Evolutionary conservation across 2,113 vertebrate genomes (phyloP).

Genomic region (Parotia lawesii): DNA sequence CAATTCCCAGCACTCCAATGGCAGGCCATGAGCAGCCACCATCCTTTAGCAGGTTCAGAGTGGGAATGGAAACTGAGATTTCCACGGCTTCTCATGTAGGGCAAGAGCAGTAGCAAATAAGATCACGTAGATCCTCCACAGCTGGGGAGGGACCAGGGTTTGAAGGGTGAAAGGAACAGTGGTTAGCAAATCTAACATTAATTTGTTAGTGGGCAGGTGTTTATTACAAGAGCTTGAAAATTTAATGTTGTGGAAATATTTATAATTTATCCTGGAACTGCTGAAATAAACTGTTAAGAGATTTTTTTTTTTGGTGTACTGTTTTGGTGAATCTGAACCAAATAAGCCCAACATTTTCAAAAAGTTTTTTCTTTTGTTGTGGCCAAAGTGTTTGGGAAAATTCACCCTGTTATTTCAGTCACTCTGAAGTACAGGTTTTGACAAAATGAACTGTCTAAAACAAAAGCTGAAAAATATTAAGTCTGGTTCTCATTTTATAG

Average conservation of each 20-base stretch:
- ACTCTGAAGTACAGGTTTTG: not conserved
- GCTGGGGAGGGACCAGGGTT: accelerated
- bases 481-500: not conserved
- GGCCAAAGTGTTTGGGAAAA: not conserved
- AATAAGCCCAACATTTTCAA: not conserved
- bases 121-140: not conserved
- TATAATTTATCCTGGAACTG: not conserved
- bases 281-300: not conserved
- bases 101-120: not conserved
- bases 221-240: not conserved
- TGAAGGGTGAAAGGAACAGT: not conserved
- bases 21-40: not conserved
- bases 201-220: not conserved
- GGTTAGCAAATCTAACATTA: not conserved
- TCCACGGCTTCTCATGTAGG: accelerated
- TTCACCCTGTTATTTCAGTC: not conserved
- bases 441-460: not conserved
- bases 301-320: not conserved
- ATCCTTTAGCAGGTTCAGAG: not conserved
- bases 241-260: not conserved
- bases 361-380: not conserved
- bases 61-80: not conserved
- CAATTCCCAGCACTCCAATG: not conserved
- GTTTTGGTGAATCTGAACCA: not conserved
- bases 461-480: not conserved